Base-by-base conservation (phyloP, 2,797 vertebrate genomes). In the Micropoecilia bifurca region DNA sequence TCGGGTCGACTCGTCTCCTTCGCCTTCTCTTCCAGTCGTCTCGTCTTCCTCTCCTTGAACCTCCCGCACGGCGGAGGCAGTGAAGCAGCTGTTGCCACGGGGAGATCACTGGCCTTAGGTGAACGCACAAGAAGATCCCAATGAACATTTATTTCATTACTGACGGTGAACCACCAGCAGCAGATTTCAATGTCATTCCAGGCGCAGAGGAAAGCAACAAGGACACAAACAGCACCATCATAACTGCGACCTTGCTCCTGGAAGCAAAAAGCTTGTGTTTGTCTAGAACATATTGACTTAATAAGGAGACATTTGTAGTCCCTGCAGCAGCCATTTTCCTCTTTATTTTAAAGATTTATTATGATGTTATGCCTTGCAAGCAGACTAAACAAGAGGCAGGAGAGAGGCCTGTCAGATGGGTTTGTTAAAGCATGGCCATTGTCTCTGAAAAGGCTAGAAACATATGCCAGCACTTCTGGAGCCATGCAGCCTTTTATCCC, bases 61-160 rank as follows among this genome's bases (percentile, higher is more conserved):
- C 75, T 75, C 71, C 83, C 50, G 87, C 77, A 84, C 75, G 73
- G 84, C 83, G 71, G 78, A 87, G 71, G 72, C 80, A 79, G 76
- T 85, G 73, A 66, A 82, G 82, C 92, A 88, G 85, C 85, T 83
- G 81, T 71, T 59, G 87, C 89, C 89, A 77, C 80, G 71, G 88
- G 63, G 86, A 90, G 79, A 84, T 75, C 5, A 8, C 73, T 85
- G 85, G 93, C 94, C 93, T 8, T 72, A 81, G 89, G 86, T 90
- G 91, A 93, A 80, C 82, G 73, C 55, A 43, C 78, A 83, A 81
- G 83, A 91, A 83, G 79, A 90, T 86, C 88, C 88, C 85, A 88
- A 92, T 94, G 85, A 93, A 87, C 59, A 85, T 83, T 87, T 94
- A 93, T 95, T 95, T 89, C 83, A 92, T 94, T 91, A 93, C 87